Evolutionary conservation across 2,113 vertebrate species (phyloP).

Genomic region (Plestiodon gilberti): DNA sequence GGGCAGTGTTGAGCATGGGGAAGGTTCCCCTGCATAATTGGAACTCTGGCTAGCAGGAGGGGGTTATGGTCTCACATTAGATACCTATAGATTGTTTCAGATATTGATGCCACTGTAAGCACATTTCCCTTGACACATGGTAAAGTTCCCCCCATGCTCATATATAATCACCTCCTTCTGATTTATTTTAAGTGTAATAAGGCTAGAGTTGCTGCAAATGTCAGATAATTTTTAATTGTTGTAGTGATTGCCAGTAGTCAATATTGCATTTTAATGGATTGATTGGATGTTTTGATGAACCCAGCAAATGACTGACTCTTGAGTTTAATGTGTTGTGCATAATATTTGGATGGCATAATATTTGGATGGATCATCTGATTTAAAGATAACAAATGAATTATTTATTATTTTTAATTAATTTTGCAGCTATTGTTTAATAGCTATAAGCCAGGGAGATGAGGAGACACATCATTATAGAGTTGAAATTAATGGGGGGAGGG

Average conservation of each 20-base stretch:
- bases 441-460: not conserved
- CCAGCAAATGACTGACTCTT: not conserved
- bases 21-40: too few relatives aligned
- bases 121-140: not conserved
- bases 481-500: not conserved
- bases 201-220: not conserved
- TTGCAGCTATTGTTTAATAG: not conserved
- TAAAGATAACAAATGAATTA: not conserved
- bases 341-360: slow-evolving; percentile 10
- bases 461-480: not conserved
- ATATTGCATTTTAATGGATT: slow-evolving; percentile 1
- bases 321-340: not conserved
- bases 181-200: not conserved
- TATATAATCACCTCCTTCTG: not conserved
- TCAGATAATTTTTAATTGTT: slow-evolving; percentile 3
- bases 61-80: not conserved
- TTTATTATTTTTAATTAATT: not conserved
- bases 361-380: not conserved
- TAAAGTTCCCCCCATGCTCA: not conserved
- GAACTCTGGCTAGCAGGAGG: too few relatives aligned
- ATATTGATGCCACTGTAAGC: not conserved
- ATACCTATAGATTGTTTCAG: not conserved
- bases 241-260: slow-evolving; percentile 9
- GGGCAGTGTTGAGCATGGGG: too few relatives aligned
- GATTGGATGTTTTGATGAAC: slow-evolving; percentile 12